Evolutionary conservation across 2,888 invertebrate species (phyloP).

Genomic region (Acanthosepion esculentum): DNA sequence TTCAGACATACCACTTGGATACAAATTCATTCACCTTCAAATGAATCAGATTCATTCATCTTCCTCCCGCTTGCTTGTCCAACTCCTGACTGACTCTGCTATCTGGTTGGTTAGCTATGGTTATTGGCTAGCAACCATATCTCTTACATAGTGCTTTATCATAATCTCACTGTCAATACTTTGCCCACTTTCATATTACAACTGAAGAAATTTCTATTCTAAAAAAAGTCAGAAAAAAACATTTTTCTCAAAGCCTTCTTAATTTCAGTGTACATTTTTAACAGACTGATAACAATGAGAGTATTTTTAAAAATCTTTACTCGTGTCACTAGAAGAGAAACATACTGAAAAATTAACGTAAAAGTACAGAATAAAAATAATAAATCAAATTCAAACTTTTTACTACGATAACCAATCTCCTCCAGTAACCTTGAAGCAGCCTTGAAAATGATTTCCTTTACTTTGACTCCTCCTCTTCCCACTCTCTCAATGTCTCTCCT

Average conservation of each 20-base stretch:
- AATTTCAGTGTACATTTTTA: too few relatives aligned
- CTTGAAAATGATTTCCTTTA: neutral
- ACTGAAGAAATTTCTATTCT: neutral
- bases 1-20: neutral
- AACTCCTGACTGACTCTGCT: neutral
- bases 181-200: neutral
- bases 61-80: neutral
- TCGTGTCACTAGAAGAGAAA: too few relatives aligned
- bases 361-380: too few relatives aligned
- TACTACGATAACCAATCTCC: too few relatives aligned
- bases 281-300: too few relatives aligned
- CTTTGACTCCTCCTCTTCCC: neutral
- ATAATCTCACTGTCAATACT: neutral
- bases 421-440: too few relatives aligned
- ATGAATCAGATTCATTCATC: constrained; percentile 21
- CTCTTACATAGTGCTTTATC: neutral
- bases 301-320: too few relatives aligned
- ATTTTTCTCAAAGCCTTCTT: too few relatives aligned
- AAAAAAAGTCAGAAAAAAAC: too few relatives aligned
- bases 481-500: neutral
- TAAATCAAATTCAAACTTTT: too few relatives aligned
- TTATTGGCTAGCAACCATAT: neutral
- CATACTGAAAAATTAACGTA: too few relatives aligned
- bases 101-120: neutral
- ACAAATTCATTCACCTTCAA: neutral